Evolutionary conservation across 2,888 invertebrate species (phyloP), one percentile per base, ranked within the genome.

Genomic region (Endomychus coccineus): DNA sequence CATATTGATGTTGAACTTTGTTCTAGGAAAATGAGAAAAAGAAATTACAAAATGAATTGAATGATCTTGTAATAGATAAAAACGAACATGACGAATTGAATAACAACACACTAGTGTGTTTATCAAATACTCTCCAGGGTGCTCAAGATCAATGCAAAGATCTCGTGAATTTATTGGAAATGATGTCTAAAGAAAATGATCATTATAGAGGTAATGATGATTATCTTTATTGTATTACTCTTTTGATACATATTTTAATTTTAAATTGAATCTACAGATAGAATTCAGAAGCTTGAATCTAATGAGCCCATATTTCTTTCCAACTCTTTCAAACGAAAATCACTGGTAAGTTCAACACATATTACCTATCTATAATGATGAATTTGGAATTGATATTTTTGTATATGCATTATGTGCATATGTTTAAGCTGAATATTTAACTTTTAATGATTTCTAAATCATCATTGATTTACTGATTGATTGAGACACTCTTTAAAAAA

Each of bases 91-190:
- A 57, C 27, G 42, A 36, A 28, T 52, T 54, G 9, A 48, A 53
- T 37, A 43, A 49, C 16, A 42, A 34, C 16, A 43, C 47, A 10
- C 48, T 53, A 13, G 41, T 39, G 30, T 42, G 39, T 9, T 43
- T 59, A 27, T 44, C 51, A 15, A 51, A 41, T 39, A 55, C 48
- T 34, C 49, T 58, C 28, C 50, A 56, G 39, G 48, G 38, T 32
- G 50, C 56, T 4, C 58, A 58, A 40, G 50, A 53, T 37, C 58
- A 59, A 28, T 57, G 58, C 32, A 48, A 49, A 34, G 53, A 58
- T 34, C 39, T 59, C 2, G 49, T 58, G 27, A 39, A 49, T 30
- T 44, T 58, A 7, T 40, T 57, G 10, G 56, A 56, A 42, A 43
- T 48, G 15, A 40, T 58, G 24, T 50, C 52, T 10, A 51, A 49